phyloP scores from a whole-genome alignment of 2,888 invertebrate species.

The Clepsis dumicolana region DNA sequence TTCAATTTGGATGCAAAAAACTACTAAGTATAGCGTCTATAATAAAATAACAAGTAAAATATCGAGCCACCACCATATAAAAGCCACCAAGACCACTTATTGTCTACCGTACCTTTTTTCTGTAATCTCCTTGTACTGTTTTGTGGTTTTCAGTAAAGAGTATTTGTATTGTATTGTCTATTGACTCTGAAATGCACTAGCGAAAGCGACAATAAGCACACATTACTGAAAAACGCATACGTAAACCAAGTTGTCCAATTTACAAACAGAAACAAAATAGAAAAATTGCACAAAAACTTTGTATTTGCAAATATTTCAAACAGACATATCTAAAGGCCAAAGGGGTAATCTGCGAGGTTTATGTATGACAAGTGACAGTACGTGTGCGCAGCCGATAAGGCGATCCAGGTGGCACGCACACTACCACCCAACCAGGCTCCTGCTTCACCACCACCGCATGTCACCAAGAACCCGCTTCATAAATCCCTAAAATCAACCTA shows the following conservation, averaged over 20 bases:
- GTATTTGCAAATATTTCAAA: neutral
- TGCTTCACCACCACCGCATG: slow-evolving; percentile 20
- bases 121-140: too few relatives aligned
- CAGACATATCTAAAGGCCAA: neutral
- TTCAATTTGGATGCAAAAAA: too few relatives aligned
- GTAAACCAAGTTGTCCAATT: neutral
- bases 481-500: slow-evolving; percentile 30
- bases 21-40: too few relatives aligned
- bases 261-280: neutral
- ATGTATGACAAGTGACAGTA: slow-evolving; percentile 43
- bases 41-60: too few relatives aligned
- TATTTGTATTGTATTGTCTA: too few relatives aligned
- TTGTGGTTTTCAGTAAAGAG: too few relatives aligned
- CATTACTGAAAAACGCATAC: too few relatives aligned
- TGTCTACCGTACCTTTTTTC: too few relatives aligned
- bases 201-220: too few relatives aligned
- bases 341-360: slow-evolving; percentile 44
- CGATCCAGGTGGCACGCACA: slow-evolving; percentile 6
- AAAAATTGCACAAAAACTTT: neutral
- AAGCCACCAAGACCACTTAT: too few relatives aligned
- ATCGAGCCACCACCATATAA: too few relatives aligned
- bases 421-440: slow-evolving; percentile 6
- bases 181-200: too few relatives aligned
- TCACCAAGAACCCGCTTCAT: slow-evolving; percentile 24
- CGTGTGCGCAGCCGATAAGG: slow-evolving; percentile 35